Evolutionary conservation across 2,113 vertebrate species (phyloP).

Genomic region (Regulus satrapa): DNA sequence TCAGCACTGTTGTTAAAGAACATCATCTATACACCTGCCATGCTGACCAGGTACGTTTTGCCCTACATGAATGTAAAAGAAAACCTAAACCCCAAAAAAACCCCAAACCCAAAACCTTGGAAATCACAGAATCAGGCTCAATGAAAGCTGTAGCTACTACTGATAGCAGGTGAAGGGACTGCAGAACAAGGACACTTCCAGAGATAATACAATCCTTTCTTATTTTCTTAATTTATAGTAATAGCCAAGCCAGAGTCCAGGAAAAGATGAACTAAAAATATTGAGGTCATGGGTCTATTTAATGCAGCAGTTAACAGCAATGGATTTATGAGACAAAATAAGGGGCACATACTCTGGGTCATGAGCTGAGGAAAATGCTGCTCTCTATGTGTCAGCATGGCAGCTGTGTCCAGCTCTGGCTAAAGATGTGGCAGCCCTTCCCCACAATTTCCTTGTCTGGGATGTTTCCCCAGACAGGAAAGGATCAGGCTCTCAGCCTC

Average conservation of each 20-base stretch:
- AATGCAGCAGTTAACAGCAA: conserved; percentile 40
- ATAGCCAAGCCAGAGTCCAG: conserved; percentile 9
- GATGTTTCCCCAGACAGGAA: background rate
- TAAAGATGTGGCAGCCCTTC: background rate
- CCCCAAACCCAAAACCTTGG: background rate
- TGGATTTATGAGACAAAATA: conserved; percentile 51
- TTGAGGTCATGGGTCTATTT: conserved; percentile 43
- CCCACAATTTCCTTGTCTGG: background rate
- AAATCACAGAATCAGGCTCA: background rate
- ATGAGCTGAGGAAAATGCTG: conserved; percentile 13
- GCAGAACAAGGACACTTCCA: conserved; percentile 42
- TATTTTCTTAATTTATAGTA: conserved; percentile 61
- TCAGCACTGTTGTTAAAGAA: background rate
- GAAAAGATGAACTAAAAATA: conserved; percentile 61
- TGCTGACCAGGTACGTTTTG: background rate
- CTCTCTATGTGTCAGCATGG: background rate
- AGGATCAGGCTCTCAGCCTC: background rate
- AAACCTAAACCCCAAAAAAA: rapidly evolving
- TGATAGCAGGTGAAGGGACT: background rate
- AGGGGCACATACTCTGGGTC: conserved; percentile 4
- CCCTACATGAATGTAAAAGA: background rate
- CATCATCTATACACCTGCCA: background rate
- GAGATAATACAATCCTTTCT: conserved; percentile 9
- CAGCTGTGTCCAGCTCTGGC: background rate
- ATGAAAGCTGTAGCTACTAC: background rate